Base-by-base conservation (phyloP, 2,888 invertebrate species). In the Athalia circularis region DNA sequence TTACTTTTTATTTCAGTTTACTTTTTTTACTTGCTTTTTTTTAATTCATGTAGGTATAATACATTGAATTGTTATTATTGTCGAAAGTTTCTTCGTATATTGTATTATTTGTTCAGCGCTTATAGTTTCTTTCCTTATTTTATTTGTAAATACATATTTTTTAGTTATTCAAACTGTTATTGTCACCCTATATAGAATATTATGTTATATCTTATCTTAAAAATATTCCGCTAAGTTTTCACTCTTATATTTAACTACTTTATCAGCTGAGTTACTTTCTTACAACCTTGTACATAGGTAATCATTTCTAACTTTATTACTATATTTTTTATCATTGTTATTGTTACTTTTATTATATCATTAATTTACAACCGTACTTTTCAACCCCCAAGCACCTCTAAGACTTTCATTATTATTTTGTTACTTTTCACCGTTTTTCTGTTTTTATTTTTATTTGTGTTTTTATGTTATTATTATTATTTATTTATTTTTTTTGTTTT, bases 251-350 rank as follows among this genome's bases (percentile, higher is more conserved):
- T 29, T 29, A 29, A 0, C 29, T 29, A 29, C 29, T 29, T 29
- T 29, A 29, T 29, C 29, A 29, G 70, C 87, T 89, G 88, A 86
- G 81, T 75, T 89, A 89, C 89, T 90, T 90, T 90, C 89, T 85
- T 88, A 89, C 90, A 89, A 90, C 90, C 89, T 89, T 89, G 87
- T 88, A 85, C 29, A 29, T 29, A n/a, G n/a, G n/a, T n/a, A 29
- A 29, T 88, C 87, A 83, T 85, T 82, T 84, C 57, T 45, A 29
- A 29, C 29, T 29, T 29, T 29, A 29, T 29, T 29, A 29, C 29
- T 29, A 29, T 29, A 1, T 1, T 29, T 2, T 29, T 29, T 29
- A 29, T 29, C 29, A 29, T 29, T 29, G 29, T 29, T 29, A 29
- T 29, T 29, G 29, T 29, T 29, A 29, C 2, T 29, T 29, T 29